phyloP scores from a whole-genome alignment of 2,113 vertebrate genomes.

The Machaerirhynchus nigripectus region DNA sequence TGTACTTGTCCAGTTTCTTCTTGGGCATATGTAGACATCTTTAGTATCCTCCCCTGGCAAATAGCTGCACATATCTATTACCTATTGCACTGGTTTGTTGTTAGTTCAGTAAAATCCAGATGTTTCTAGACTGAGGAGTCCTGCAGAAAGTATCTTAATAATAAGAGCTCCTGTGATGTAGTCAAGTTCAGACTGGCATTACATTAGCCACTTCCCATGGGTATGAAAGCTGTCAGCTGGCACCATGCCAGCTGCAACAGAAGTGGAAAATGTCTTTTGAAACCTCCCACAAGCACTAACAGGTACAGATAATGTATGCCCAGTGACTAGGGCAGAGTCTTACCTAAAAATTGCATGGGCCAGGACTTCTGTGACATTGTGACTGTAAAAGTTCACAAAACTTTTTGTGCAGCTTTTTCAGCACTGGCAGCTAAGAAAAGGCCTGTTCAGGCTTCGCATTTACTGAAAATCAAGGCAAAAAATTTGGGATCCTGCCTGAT shows the following conservation, averaged over 20 bases:
- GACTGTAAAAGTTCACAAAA: background rate
- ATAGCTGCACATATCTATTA: background rate
- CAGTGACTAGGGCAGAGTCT: background rate
- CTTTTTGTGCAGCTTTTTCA: background rate
- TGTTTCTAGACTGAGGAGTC: background rate
- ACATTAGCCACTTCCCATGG: slow-evolving; percentile 16
- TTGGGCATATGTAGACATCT: background rate
- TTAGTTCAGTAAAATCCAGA: background rate
- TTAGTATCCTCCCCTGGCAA: background rate
- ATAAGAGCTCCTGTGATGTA: background rate
- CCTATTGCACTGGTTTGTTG: background rate
- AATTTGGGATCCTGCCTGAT: background rate
- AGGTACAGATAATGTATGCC: background rate
- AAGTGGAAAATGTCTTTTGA: slow-evolving; percentile 21
- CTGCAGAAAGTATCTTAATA: background rate
- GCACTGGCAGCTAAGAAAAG: background rate
- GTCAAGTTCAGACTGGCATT: slow-evolving; percentile 30
- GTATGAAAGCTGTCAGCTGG: slow-evolving; percentile 1
- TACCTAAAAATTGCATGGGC: background rate
- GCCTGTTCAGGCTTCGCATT: background rate
- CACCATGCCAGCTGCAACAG: background rate
- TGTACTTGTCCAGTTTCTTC: background rate
- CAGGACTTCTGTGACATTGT: background rate
- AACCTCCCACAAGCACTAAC: background rate
- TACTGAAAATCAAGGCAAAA: background rate